Evolutionary conservation across 2,113 vertebrate species (phyloP), one percentile per base, ranked within the genome.

Genomic region (Tilapia sparmanii): DNA sequence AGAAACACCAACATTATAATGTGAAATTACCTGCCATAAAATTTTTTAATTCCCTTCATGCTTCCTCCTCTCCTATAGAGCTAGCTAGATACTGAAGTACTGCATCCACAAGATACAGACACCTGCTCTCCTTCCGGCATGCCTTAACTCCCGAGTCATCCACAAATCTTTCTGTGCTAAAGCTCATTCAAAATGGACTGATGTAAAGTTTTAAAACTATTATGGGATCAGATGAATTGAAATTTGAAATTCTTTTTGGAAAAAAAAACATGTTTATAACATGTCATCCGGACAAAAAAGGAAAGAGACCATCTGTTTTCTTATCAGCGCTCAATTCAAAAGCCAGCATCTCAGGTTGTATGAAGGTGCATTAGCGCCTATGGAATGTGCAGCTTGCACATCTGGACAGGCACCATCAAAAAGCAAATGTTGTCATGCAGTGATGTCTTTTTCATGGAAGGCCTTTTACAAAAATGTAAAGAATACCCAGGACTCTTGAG

Each of bases 11-110:
- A 61, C 29, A 33, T 33, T 63, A 33, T 33, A 63, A 63, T 63
- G 31, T 12, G 31, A 63, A n/a, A 63, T 35, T 7, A 35, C 59
- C 59, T 63, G 31, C 10, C 59, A 63, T 63, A 35, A 61, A 7
- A 19, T 0, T 0, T 2, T 35, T 7, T 5, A 63, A 63, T 35
- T 35, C 59, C 10, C 31, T 63, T 63, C 31, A 63, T 63, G 18
- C 18, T n/a, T 63, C 59, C 31, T 63, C 18, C 59, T 63, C 59
- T 63, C 9, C 59, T 3, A 63, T 63, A 35, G 59, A 35, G 31
- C 59, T 35, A n/a, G 2, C 31, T 35, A 63, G 59, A 63, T 63
- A 35, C 59, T 33, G 31, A 11, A 63, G 59, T 63, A 63, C 31
- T 63, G 18, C 18, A 19, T 11, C 18, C 59, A 63, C 31, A 63